These are phyloP conservation scores for Drosophila neutralis DNA, from an alignment of 2,888 invertebrate species.

Conservation along the genomic window DNA sequence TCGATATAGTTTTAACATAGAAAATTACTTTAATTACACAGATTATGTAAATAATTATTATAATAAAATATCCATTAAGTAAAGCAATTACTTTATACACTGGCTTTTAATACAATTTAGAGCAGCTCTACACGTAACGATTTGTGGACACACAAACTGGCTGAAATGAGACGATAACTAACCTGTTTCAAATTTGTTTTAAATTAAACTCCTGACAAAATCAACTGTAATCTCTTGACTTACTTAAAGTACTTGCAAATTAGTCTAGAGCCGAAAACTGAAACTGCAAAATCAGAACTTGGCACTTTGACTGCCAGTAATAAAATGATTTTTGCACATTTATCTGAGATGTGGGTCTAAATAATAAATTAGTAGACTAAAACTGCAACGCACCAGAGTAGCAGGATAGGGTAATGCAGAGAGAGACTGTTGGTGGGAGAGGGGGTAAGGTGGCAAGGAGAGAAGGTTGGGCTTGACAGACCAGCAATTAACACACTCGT, in stretches of 20 bases:
- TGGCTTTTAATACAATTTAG: background rate
- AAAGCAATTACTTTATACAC: background rate
- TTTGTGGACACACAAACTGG: background rate
- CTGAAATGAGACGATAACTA: constrained; percentile 2
- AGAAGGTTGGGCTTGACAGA: constrained; percentile 13
- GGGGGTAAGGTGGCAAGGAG: background rate
- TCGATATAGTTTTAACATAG: background rate
- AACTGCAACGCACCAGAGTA: constrained; percentile 27
- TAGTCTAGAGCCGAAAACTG: constrained; percentile 13
- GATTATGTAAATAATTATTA: background rate
- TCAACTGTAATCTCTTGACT: constrained; percentile 27
- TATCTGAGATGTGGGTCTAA: constrained; percentile 33
- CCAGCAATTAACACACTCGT: constrained; percentile 76
- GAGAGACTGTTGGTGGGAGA: background rate
- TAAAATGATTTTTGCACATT: constrained; percentile 48
- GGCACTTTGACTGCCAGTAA: background rate
- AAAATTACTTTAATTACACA: background rate
- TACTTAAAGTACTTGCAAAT: constrained; percentile 37
- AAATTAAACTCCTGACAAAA: constrained; percentile 17
- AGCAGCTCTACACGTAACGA: background rate
- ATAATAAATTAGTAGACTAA: constrained; percentile 57
- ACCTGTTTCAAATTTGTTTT: constrained; percentile 4
- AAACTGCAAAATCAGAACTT: background rate
- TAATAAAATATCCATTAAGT: background rate
- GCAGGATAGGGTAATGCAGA: constrained; percentile 2